These are phyloP conservation scores for Strigamia maritima DNA, from an alignment of 2,888 invertebrate species.

Conservation along the genomic window DNA sequence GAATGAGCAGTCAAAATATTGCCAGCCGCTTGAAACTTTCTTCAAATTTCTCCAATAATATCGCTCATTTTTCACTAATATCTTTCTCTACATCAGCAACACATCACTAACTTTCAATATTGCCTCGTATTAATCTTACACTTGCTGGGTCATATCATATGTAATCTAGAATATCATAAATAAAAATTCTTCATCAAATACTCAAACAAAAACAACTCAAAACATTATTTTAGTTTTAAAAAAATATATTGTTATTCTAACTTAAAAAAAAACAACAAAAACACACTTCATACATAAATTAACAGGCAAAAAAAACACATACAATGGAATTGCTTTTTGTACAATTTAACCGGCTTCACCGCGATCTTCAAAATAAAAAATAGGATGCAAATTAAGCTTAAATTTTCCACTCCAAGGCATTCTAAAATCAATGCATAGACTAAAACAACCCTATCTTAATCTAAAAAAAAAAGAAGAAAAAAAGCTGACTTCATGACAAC, in stretches of 20 bases:
- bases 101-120: not conserved
- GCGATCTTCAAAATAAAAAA: not conserved
- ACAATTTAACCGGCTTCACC: not conserved
- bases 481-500: slow-evolving; percentile 13
- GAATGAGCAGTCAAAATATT: too few species aligned
- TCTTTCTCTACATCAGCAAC: not conserved
- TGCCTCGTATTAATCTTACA: not conserved
- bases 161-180: not conserved
- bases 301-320: not conserved
- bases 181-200: not conserved
- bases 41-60: not conserved
- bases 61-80: not conserved
- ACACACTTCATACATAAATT: not conserved
- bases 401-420: not conserved
- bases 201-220: not conserved
- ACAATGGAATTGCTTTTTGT: not conserved
- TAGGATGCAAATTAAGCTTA: not conserved
- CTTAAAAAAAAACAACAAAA: not conserved
- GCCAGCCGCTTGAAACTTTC: not conserved
- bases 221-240: too few species aligned
- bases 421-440: not conserved
- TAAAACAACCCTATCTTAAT: not conserved
- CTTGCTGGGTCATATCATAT: not conserved
- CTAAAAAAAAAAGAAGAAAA: not conserved
- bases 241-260: not conserved